Evolutionary conservation across 2,113 vertebrate species (phyloP), one percentile per base, ranked within the genome.

Genomic region (Bettongia penicillata): DNA sequence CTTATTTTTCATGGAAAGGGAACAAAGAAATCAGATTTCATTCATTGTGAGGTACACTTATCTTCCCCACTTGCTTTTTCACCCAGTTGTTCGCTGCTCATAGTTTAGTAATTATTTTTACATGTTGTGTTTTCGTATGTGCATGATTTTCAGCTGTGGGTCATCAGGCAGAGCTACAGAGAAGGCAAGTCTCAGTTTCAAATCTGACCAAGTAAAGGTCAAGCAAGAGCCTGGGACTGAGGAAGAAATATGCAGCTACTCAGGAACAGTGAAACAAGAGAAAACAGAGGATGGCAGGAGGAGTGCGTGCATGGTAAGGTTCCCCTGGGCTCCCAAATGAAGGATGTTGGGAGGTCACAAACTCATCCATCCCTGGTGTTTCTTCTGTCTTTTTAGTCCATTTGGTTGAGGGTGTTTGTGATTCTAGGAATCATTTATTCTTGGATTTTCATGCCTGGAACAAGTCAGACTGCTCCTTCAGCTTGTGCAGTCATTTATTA

Each of bases 261-360:
- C 99, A 90, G 99, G 99, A 97, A 91, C 99, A 95, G 98, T 99
- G 90, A 99, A 99, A 97, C 99, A 99, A 26, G 99, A 99, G 19
- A 99, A 99, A 92, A 97, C 98, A 43, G 99, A 99, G 96, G 99
- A 99, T 94, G 99, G 99, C 77, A 98, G 99, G 51, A 99, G 99
- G 97, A 99, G 99, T 52, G 99, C 99, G 96, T 99, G 99, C 99
- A 99, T 99, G 99, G 99, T 99, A 99, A 98, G 96, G 89, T 95
- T 94, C 95, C 49, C 43, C 95, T 57, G 22, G 96, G 26, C 16
- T 91, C 37, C 28, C 43, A 5, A 28, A 26, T 68, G n/a, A 84
- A 26, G 91, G 8, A 3, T 2, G 22, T 12, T 4, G 22, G 23
- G 9, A 26, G 47, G 16, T 52, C 12, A 28, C 4, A 77, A 77